Evolutionary conservation across 2,113 vertebrate species (phyloP).

Genomic region (Mastomys natalensis): DNA sequence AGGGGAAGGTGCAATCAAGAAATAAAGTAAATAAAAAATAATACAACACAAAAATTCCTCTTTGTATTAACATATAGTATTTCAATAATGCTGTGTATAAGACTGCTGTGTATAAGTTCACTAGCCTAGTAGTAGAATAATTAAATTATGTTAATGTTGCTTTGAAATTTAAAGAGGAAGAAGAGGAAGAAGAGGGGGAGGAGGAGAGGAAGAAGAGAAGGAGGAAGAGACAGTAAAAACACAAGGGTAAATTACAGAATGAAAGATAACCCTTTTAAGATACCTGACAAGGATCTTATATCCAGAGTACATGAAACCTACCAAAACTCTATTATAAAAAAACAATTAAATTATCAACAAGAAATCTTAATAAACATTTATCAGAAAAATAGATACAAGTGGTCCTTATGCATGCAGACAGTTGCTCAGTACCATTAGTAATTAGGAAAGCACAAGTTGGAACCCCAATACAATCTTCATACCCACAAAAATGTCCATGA

Average conservation of each 20-base stretch:
- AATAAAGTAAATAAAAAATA: too few species aligned
- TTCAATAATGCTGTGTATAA: too few species aligned
- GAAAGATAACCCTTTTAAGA: neutral
- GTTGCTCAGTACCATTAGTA: neutral
- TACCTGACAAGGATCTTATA: constrained; percentile 23
- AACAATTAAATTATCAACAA: constrained; percentile 23
- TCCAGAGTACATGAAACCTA: constrained; percentile 7
- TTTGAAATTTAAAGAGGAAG: too few species aligned
- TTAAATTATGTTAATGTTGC: too few species aligned
- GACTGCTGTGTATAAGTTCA: too few species aligned
- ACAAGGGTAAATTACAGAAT: neutral
- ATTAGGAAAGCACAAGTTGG: constrained; percentile 29
- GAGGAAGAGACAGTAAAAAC: neutral
- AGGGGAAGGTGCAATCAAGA: too few species aligned
- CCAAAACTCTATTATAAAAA: constrained; percentile 2
- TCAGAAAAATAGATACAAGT: constrained; percentile 28
- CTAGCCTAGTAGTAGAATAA: too few species aligned
- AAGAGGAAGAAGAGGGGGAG: too few species aligned
- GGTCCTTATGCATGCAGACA: neutral
- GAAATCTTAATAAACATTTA: constrained; percentile 41
- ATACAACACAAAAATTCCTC: too few species aligned
- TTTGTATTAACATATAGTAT: too few species aligned
- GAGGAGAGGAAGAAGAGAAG: too few species aligned
- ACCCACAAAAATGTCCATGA: neutral
- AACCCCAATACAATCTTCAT: neutral